Evolutionary conservation across 2,113 vertebrate genomes (phyloP).

Genomic region (Psilopogon haemacephalus): DNA sequence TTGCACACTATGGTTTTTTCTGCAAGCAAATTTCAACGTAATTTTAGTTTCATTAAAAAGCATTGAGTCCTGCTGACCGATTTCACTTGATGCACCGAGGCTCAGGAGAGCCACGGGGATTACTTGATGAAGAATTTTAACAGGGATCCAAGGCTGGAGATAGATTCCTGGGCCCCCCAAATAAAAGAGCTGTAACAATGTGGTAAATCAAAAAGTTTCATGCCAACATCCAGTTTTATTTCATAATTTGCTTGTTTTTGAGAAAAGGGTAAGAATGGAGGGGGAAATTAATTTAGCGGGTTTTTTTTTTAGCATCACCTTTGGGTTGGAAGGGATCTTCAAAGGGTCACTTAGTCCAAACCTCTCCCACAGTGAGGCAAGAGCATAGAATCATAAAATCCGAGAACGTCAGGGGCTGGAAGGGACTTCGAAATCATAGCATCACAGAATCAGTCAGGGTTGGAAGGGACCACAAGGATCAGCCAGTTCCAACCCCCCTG

Average conservation of each 20-base stretch:
- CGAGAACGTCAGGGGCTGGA: too few relatives aligned
- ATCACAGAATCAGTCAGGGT: too few relatives aligned
- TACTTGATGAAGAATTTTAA: neutral
- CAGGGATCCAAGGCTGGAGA: neutral
- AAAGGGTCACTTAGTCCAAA: neutral
- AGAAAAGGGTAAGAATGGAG: neutral
- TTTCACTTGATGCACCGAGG: neutral
- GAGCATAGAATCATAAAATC: neutral
- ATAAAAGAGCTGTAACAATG: neutral
- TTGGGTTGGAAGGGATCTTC: neutral
- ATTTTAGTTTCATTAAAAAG: neutral
- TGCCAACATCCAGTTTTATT: neutral
- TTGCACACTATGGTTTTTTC: neutral
- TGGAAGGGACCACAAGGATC: too few relatives aligned
- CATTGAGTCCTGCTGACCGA: neutral
- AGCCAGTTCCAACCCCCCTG: too few relatives aligned
- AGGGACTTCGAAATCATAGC: too few relatives aligned
- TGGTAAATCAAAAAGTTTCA: neutral
- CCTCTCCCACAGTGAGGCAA: neutral
- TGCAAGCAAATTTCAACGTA: rapidly evolving
- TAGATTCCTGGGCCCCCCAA: neutral
- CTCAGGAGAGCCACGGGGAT: neutral
- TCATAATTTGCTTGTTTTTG: neutral
- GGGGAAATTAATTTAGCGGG: neutral
- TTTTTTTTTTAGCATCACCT: neutral